Evolutionary conservation across 2,113 vertebrate species (phyloP), one percentile per base, ranked within the genome.

Genomic region (Porphyrio hochstetteri): DNA sequence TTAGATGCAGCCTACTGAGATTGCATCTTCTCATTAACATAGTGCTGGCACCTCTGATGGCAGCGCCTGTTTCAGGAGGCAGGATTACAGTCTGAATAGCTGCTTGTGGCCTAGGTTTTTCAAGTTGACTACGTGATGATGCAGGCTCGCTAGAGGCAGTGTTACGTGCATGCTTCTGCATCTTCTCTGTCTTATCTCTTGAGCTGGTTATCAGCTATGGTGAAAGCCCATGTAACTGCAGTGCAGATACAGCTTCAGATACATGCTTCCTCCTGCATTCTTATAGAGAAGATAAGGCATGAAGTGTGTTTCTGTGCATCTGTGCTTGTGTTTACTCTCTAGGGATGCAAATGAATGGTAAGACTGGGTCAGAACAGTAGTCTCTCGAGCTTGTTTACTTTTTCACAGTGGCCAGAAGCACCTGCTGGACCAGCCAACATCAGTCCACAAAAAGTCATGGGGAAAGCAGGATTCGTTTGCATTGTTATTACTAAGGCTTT

Each of bases 91-190:
- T 7, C 38, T 33, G 33, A 16, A 2, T 9, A 27, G 56, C 70
- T 4, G 2, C 29, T 7, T 0, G 1, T 69, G 35, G 31, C 4
- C 3, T 11, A 5, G 31, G 16, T 64, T 44, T 52, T 48, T 20
- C 48, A 48, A 23, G 11, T 36, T 9, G 55, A 50, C 16, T 4
- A 6, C 36, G 13, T 1, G 21, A 1, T 20, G 23, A 2, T 5
- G 5, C 8, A 35, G 76, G 27, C 68, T 90, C 25, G 14, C 52
- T 74, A 60, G 40, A 61, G 59, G 69, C 57, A 33, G 3, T 2
- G 29, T 7, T 31, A 33, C 42, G 59, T 69, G 29, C 3, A 0
- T 21, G 63, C 63, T 77, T 24, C 63, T 83, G 59, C 36, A n/a
- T 48, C 80, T 77, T 33, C 42, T 71, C 42, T 69, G 53, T 67